Evolutionary conservation across 2,888 invertebrate species (phyloP).

Genomic region (Spodoptera littoralis): DNA sequence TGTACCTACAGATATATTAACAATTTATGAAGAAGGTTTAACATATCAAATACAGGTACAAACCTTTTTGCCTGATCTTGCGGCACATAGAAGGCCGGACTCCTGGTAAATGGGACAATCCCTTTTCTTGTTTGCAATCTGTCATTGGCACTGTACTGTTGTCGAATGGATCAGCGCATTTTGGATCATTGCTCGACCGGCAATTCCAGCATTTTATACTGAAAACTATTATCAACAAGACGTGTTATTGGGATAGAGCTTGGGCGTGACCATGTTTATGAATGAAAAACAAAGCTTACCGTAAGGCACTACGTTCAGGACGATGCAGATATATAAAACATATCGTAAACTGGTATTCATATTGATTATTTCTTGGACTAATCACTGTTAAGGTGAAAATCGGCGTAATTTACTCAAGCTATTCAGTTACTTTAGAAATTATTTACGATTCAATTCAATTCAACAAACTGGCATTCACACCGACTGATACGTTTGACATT

Average conservation of each 20-base stretch:
- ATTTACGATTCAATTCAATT: slow-evolving; percentile 7
- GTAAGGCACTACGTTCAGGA: slow-evolving; percentile 57
- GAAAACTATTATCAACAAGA: slow-evolving; percentile 78
- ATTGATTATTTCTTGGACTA: not conserved
- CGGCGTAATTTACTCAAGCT: not conserved
- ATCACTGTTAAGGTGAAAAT: not conserved
- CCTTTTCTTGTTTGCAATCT: slow-evolving; percentile 91
- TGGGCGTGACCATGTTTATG: slow-evolving; percentile 72
- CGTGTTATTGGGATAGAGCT: slow-evolving; percentile 30
- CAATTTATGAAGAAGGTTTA: not conserved
- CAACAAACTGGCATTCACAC: slow-evolving; percentile 12
- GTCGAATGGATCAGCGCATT: slow-evolving; percentile 97
- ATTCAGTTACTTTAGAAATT: not conserved
- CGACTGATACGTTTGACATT: no score
- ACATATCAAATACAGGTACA: slow-evolving; percentile 5
- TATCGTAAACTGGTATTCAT: slow-evolving; percentile 45
- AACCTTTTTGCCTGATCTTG: slow-evolving; percentile 96
- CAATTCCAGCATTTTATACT: slow-evolving; percentile 97
- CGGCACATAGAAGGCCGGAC: slow-evolving; percentile 95
- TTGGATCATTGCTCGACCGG: slow-evolving; percentile 95
- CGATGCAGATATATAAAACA: slow-evolving; percentile 50
- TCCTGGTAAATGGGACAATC: slow-evolving; percentile 91
- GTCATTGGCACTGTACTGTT: slow-evolving; percentile 95
- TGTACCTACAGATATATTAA: not conserved
- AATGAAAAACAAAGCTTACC: slow-evolving; percentile 58